phyloP scores from a whole-genome alignment of 2,113 vertebrate species.

The Vulpes lagopus region DNA sequence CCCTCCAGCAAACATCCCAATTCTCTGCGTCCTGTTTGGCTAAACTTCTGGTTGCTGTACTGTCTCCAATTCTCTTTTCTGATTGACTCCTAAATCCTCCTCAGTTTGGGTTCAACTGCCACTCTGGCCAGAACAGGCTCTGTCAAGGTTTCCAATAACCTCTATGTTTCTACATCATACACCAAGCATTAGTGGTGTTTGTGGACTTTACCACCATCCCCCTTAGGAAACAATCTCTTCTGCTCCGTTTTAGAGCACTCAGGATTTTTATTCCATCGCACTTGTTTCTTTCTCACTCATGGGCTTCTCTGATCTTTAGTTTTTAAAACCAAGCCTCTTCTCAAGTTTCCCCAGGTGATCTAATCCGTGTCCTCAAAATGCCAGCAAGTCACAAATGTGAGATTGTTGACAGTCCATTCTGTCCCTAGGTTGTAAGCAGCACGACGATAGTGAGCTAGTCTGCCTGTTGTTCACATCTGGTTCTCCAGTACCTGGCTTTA shows the following conservation, averaged over 20 bases:
- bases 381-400: background rate
- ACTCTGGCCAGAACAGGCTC: background rate
- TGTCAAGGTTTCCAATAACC: background rate
- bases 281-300: background rate
- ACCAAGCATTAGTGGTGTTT: fast-evolving
- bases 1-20: background rate
- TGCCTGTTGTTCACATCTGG: background rate
- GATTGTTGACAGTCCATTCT: background rate
- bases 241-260: background rate
- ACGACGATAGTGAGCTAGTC: background rate
- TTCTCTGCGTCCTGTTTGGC: background rate
- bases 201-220: background rate
- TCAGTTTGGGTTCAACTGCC: background rate
- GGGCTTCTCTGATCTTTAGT: background rate
- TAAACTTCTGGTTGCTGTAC: background rate
- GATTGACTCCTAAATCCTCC: background rate
- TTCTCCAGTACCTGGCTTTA: background rate
- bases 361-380: background rate
- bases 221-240: background rate
- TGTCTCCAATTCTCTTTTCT: background rate
- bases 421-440: background rate
- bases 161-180: too few relatives aligned
- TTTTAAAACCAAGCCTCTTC: background rate
- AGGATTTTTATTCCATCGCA: background rate
- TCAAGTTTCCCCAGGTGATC: background rate